Percentiles rank a stretch among this genome's conserved stretches.
Evolutionary conservation across 1,140 invertebrate genomes (phyloP).

Genomic region (Tetraneura akinire): DNA sequence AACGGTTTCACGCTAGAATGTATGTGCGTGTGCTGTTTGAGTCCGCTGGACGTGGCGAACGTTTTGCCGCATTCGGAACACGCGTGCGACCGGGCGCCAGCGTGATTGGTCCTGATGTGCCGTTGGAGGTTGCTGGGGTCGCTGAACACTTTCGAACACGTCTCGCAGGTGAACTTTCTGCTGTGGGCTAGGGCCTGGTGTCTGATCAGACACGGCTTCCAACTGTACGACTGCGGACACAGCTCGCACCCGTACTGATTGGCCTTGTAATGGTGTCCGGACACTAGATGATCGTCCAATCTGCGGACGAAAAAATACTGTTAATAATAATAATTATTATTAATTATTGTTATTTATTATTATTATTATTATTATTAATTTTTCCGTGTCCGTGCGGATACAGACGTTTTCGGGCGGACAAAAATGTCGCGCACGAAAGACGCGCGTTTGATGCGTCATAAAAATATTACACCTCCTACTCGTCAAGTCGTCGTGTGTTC

Average conservation of each 20-base stretch:
- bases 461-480: no score
- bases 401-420: background rate
- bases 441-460: background rate
- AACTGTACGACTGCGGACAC: constrained; percentile 80
- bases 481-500: background rate
- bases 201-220: constrained; percentile 77
- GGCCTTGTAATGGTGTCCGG: constrained; percentile 72
- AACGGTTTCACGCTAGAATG: constrained; percentile 98
- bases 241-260: constrained; percentile 81
- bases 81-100: constrained; percentile 89
- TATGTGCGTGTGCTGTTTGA: constrained; percentile 99
- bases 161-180: constrained; percentile 86
- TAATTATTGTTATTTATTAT: no score
- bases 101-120: constrained; percentile 92
- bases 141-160: constrained; percentile 91
- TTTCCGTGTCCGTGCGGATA: background rate
- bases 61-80: constrained; percentile 98
- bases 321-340: no score
- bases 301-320: constrained; percentile 60
- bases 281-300: constrained; percentile 78
- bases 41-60: constrained; percentile 93
- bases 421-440: background rate
- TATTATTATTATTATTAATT: no score
- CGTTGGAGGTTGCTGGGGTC: constrained; percentile 94
- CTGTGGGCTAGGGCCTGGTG: constrained; percentile 82